Conservation (phyloP, 2,113 vertebrate genomes). For the Oxygymnocypris stewartii region DNA sequence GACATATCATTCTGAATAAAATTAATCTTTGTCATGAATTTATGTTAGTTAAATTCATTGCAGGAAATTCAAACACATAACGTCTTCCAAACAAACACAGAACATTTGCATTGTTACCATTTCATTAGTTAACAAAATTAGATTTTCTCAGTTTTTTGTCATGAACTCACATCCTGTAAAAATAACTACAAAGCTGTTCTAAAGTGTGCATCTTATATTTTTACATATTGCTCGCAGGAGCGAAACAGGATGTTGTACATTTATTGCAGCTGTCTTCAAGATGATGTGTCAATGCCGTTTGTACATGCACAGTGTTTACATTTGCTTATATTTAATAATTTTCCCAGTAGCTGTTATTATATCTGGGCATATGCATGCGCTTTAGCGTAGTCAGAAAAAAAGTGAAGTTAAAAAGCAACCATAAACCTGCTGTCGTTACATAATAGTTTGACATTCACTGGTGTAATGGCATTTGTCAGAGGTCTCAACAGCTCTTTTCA, state of each 20-base stretch:
- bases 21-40: background rate
- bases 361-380: background rate
- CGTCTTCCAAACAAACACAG: background rate
- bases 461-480: background rate
- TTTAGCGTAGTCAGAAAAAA: background rate
- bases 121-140: background rate
- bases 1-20: background rate
- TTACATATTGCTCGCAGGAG: background rate
- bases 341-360: background rate
- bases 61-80: background rate
- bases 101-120: background rate
- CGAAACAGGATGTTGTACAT: background rate
- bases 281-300: background rate
- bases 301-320: background rate
- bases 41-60: background rate
- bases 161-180: background rate
- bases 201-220: background rate
- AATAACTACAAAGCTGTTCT: background rate
- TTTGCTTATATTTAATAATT: background rate
- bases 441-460: background rate
- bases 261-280: background rate
- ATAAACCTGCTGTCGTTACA: background rate
- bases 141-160: background rate
- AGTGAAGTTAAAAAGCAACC: background rate
- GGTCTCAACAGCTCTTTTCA: background rate